Evolutionary conservation across 2,888 invertebrate species (phyloP), one percentile per base, ranked within the genome.

Genomic region (Tenthredo mesomela): DNA sequence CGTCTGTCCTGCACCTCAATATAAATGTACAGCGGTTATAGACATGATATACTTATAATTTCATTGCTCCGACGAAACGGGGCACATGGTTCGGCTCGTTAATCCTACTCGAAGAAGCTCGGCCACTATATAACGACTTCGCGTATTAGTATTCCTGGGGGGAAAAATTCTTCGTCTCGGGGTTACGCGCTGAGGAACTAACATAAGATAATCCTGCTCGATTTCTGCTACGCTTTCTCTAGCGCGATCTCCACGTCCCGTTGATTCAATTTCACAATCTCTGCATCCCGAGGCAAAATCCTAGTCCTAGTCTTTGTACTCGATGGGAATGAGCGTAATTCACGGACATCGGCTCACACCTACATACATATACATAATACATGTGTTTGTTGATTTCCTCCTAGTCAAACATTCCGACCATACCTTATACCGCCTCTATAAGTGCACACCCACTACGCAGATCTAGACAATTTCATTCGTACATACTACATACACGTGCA

Each of bases 311-410:
- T 21, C 40, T 73, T 73, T n/a, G 40, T 43, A 18, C 71, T 43
- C 71, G 71, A 43, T 25, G 71, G 7, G 71, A 21, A 73, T 43
- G 43, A 43, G 71, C 10, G 43, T 73, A 43, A 73, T 43, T 67
- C 33, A 67, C 67, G 29, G 33, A 67, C 67, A 33, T 33, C 33
- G 67, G 33, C 5, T 33, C 33, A 29, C 33, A 21, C 67, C 29
- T 67, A 67, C 54, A 7, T 47, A 15, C n/a, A 29, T 29, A 29
- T 29, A 29, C n/a, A 10, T 5, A n/a, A 29, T 29, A 29, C 2
- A 15, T 5, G 33, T 33, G 67, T 29, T 67, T 67, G 67, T 33
- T 33, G 33, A 67, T 67, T 67, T 29, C 67, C 33, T 29, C 33
- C 67, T 18, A 67, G 29, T 33, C 67, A 33, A 67, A 67, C 33